These are phyloP conservation scores for Cylas formicarius DNA, from an alignment of 1,140 invertebrate species.

Conservation along the genomic window DNA sequence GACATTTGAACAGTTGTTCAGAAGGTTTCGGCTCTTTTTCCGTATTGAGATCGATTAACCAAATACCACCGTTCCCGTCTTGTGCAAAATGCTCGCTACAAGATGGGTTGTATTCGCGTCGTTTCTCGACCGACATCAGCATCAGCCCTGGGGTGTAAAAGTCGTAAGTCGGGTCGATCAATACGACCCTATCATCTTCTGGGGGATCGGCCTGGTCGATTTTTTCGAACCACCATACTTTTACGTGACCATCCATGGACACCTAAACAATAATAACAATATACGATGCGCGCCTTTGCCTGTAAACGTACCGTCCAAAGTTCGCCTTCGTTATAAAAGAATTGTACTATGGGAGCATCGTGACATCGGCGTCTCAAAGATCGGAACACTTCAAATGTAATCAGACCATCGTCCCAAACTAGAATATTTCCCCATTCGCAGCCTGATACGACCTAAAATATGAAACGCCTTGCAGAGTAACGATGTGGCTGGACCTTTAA, in stretches of 20 bases:
- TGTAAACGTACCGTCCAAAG: constrained; percentile 45
- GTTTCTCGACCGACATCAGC: constrained; percentile 52
- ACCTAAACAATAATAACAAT: constrained; percentile 23
- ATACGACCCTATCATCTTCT: constrained; percentile 65
- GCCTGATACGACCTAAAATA: constrained; percentile 66
- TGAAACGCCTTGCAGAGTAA: too few species aligned
- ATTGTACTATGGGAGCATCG: constrained; percentile 60
- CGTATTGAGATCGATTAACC: constrained; percentile 69
- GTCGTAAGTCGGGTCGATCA: constrained; percentile 78
- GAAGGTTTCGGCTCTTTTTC: constrained; percentile 47
- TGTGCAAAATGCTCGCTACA: constrained; percentile 33
- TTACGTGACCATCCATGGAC: constrained; percentile 72
- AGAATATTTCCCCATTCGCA: constrained; percentile 85
- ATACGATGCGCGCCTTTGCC: background rate
- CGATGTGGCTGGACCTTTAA: too few species aligned
- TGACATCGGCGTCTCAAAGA: constrained; percentile 68
- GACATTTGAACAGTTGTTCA: constrained; percentile 60
- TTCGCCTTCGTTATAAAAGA: constrained; percentile 60
- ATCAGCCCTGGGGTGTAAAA: constrained; percentile 48
- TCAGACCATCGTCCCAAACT: constrained; percentile 79
- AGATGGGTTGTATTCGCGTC: constrained; percentile 11
- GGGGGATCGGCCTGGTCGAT: constrained; percentile 73
- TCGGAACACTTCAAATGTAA: constrained; percentile 70
- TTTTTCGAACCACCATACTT: constrained; percentile 81
- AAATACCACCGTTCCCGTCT: constrained; percentile 78